Evolutionary conservation across 2,797 vertebrate genomes (phyloP), one percentile per base, ranked within the genome.

Genomic region (Galaxias olidus): DNA sequence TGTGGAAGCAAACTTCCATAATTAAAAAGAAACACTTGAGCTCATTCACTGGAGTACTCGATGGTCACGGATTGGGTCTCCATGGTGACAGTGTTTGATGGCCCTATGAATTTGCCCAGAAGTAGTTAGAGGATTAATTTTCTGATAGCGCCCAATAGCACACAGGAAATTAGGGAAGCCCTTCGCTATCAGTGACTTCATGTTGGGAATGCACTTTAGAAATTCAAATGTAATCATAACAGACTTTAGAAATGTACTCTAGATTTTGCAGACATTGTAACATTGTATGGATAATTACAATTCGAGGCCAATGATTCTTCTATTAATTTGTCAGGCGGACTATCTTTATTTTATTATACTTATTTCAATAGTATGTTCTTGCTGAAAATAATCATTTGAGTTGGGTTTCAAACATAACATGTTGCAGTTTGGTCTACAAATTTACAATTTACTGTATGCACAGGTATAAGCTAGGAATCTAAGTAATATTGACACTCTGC

Each of bases 11-110:
- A 78, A 68, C 48, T 61, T 68, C 65, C 52, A 4, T 77, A 74
- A 86, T 84, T 80, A 74, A 78, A 84, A 61, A 46, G 50, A 80
- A 70, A 75, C 68, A 71, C 56, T 70, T 73, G 61, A 68, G 20
- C 52, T 64, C 14, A 47, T 75, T 66, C 56, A 14, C 43, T 44
- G 50, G 42, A 75, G 63, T 40, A 4, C 19, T 56, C 46, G 2
- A 48, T 42, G 47, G 53, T 58, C 45, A 14, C 44, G 61, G 43
- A 65, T 60, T 64, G 55, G 11, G 82, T 87, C 70, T 77, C 85
- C 82, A 85, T 83, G 75, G 81, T 0, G 49, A 87, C 73, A 10
- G 59, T 10, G 47, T 30, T 49, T 47, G 66, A 73, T 71, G 69
- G 20, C 54, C 68, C n/a, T 56, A 42, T 67, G 65, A 79, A 63